Conservation (phyloP, 1,140 invertebrate species). For the Leptinotarsa lineolata region DNA sequence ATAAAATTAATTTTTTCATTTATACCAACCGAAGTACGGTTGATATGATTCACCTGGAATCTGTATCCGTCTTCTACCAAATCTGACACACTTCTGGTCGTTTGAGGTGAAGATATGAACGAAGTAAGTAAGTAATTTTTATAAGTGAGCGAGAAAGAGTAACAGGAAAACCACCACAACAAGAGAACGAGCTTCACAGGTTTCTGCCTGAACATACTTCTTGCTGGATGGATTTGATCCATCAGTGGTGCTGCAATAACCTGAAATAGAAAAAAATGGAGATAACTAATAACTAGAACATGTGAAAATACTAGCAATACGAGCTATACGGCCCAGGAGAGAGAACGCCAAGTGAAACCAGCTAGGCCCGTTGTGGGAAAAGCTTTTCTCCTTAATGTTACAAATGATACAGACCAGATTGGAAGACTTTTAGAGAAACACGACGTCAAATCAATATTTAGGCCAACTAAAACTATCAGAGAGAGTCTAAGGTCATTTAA, state of each 20-base stretch:
- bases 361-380: no score
- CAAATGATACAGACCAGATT: no score
- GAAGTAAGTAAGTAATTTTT: background rate
- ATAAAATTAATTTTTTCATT: background rate
- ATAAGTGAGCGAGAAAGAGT: background rate
- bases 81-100: background rate
- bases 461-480: no score
- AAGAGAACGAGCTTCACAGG: background rate
- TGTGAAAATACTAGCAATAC: no score
- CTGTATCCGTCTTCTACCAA: background rate
- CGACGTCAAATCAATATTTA: no score
- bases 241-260: background rate
- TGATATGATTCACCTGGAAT: background rate
- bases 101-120: background rate
- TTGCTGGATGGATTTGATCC: background rate
- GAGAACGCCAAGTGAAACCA: no score
- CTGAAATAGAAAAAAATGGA: background rate
- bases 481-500: no score
- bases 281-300: no score
- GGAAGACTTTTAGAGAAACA: no score
- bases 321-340: no score
- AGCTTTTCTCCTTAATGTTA: no score
- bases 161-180: background rate
- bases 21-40: background rate
- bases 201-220: background rate